Base-by-base conservation (phyloP, 2,113 vertebrate genomes). In the Aviceda subcristata region DNA sequence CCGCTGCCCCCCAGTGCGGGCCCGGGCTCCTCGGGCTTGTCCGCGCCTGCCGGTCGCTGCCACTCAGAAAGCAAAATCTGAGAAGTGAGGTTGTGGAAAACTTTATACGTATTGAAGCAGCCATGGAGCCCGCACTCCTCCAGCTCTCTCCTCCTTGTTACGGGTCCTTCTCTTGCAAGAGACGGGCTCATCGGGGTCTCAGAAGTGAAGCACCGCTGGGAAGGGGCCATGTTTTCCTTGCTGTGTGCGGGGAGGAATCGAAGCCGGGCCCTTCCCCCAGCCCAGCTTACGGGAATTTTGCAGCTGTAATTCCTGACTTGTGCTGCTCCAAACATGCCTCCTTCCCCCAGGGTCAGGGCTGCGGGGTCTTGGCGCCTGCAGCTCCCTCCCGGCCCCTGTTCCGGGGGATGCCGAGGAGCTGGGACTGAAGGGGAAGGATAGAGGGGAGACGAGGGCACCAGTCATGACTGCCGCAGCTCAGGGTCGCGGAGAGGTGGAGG, bases 1-100 rank as follows among this genome's bases (percentile, higher is more conserved):
- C 73, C 6, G 0, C 67, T 2, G 11, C 15, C 22, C 38, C 38
- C 8, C 0, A 15, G 1, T 2, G 2, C 0, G 4, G 62, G 13
- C 8, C 11, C 2, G 34, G 53, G 17, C 5, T 73, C 67, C 76
- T 9, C 0, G 5, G 48, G 29, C 10, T 5, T 3, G 10, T 32
- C 50, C 6, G 0, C 1, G 45, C 45, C 38, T 29, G 59, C 46
- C 2, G 5, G 34, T 24, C 7, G 5, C 72, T 39, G 39, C 57
- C 2, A 3, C 73, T 55, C 12, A 2, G 32, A 30, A 56, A 21
- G 86, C 30, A 10, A 8, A 67, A 50, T 41, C 56, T 72, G 89
- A 59, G 5, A 5, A 76, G 26, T 30, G 95, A 86, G 67, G 38
- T 64, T 20, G 80, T 94, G 96, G 94, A 97, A 95, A 95, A 88